Conservation (phyloP, 2,113 vertebrate species). For the Narcine bancroftii region DNA sequence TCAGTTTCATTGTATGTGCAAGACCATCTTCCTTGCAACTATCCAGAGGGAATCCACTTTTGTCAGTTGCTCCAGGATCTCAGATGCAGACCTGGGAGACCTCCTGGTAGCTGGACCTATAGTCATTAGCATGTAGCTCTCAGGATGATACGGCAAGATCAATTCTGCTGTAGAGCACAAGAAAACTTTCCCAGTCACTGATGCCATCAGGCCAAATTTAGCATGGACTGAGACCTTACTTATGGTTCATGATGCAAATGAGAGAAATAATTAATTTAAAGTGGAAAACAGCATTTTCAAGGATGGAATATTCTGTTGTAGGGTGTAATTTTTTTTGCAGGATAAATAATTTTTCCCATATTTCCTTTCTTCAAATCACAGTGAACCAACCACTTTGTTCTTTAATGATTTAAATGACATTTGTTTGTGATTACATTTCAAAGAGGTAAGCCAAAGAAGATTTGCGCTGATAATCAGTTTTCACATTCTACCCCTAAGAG, state of each 20-base stretch:
- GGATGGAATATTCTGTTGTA: not conserved
- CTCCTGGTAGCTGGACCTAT: not conserved
- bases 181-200: not conserved
- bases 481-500: not conserved
- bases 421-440: not conserved
- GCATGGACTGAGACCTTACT: not conserved
- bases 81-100: not conserved
- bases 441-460: not conserved
- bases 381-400: not conserved
- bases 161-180: not conserved
- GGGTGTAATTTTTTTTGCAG: not conserved
- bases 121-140: not conserved
- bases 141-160: not conserved
- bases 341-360: not conserved
- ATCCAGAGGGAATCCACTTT: not conserved
- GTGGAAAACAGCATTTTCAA: not conserved
- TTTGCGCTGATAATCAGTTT: not conserved
- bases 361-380: not conserved
- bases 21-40: not conserved
- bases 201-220: not conserved
- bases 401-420: not conserved
- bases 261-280: not conserved
- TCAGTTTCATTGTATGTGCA: not conserved
- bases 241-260: not conserved
- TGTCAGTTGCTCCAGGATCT: not conserved